phyloP scores from a whole-genome alignment of 2,113 vertebrate genomes.

The Athene noctua region DNA sequence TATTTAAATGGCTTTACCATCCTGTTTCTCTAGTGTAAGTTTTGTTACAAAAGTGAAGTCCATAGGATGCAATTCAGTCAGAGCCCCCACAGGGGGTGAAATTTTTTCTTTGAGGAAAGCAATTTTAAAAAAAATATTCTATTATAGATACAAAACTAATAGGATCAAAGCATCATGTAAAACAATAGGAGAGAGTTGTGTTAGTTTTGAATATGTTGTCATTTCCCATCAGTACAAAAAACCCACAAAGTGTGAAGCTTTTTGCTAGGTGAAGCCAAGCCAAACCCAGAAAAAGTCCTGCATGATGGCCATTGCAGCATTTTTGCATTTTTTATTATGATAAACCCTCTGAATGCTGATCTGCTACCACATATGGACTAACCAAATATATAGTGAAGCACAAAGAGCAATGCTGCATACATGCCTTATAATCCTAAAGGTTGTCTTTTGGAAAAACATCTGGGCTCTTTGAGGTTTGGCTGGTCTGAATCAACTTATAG shows the following conservation, averaged over 20 bases:
- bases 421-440: neutral
- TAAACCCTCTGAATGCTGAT: neutral
- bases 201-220: neutral
- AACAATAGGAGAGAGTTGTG: neutral
- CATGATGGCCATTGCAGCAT: neutral
- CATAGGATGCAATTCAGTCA: neutral
- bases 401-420: neutral
- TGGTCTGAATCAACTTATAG: neutral
- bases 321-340: neutral
- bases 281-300: neutral
- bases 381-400: neutral
- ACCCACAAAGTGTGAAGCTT: neutral
- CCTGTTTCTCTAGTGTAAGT: neutral
- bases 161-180: neutral
- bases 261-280: neutral
- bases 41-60: neutral
- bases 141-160: neutral
- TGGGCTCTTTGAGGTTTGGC: neutral
- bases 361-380: neutral
- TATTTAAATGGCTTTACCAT: constrained; percentile 26
- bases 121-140: neutral
- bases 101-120: neutral
- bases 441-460: neutral
- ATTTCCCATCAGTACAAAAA: neutral
- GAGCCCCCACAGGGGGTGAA: neutral